Conservation (phyloP, 2,888 invertebrate genomes). For the Tupiocoris notatus region DNA sequence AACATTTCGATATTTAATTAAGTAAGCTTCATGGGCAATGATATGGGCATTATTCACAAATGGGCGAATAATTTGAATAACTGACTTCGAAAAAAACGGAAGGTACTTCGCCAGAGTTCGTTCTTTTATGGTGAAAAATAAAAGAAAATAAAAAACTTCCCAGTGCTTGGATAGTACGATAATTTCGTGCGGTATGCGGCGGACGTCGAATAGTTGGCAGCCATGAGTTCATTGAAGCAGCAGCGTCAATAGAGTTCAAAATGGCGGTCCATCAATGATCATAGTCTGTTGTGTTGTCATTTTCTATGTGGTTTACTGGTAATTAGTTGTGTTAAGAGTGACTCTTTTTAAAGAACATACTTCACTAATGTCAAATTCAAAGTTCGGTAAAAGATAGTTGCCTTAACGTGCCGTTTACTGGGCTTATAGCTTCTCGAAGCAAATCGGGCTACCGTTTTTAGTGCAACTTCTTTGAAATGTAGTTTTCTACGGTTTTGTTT, state of each 20-base stretch:
- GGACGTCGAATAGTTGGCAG: neutral
- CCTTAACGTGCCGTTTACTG: too few species aligned
- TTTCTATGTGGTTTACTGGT: neutral
- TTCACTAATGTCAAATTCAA: too few species aligned
- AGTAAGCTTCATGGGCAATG: too few species aligned
- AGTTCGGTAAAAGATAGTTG: too few species aligned
- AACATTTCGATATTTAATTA: too few species aligned
- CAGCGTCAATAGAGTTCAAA: constrained; percentile 25
- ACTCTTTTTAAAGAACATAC: neutral
- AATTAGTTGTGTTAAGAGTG: neutral
- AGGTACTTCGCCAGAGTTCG: too few species aligned
- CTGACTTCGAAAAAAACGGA: too few species aligned
- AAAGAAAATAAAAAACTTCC: too few species aligned
- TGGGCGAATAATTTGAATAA: too few species aligned
- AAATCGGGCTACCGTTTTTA: neutral
- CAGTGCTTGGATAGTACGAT: too few species aligned
- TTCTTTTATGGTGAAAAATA: too few species aligned
- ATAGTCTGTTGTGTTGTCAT: constrained; percentile 23
- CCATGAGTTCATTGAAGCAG: constrained; percentile 27
- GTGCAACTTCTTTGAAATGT: neutral
- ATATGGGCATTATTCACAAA: too few species aligned
- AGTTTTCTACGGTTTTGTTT: constrained; percentile 2
- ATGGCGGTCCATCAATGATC: constrained; percentile 28
- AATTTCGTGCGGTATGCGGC: constrained; percentile 4
- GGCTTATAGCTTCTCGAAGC: neutral